phyloP scores from a whole-genome alignment of 2,797 vertebrate genomes.

The Danio albolineatus region DNA sequence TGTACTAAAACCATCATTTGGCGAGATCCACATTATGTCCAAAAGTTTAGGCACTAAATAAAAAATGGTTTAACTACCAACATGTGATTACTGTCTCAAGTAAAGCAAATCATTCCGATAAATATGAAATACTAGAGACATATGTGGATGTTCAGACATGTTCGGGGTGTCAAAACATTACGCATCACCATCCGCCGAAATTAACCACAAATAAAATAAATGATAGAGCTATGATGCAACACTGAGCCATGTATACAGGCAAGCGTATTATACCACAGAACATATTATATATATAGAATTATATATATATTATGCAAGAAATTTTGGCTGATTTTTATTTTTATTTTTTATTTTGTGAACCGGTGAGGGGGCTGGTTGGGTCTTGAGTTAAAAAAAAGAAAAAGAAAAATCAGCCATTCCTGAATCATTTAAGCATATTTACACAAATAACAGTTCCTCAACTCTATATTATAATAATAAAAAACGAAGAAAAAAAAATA shows the following conservation, averaged over 20 bases:
- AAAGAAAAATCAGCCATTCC: constrained; percentile 77
- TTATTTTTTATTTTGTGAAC: constrained; percentile 61
- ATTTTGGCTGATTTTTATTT: constrained; percentile 64
- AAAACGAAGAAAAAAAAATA: constrained; percentile 72
- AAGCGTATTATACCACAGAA: constrained; percentile 75
- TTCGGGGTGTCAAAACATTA: constrained; percentile 53
- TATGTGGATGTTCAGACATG: constrained; percentile 40
- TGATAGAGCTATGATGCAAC: constrained; percentile 69
- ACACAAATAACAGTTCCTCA: constrained; percentile 88
- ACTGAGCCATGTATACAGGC: constrained; percentile 71
- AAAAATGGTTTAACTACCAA: constrained; percentile 63
- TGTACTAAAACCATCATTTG: background rate
- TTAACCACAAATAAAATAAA: constrained; percentile 66
- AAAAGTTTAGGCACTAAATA: constrained; percentile 70
- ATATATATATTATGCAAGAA: constrained; percentile 69
- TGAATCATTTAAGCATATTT: constrained; percentile 87
- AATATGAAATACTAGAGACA: constrained; percentile 58
- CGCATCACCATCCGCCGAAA: constrained; percentile 64
- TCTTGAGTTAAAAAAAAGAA: constrained; percentile 46
- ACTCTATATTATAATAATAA: constrained; percentile 82
- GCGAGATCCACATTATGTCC: constrained; percentile 41
- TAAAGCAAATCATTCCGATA: constrained; percentile 59
- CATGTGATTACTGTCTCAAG: constrained; percentile 49
- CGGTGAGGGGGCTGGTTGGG: constrained; percentile 68
- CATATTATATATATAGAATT: constrained; percentile 39